phyloP scores from a whole-genome alignment of 1,140 invertebrate species.

The Hylaeus anthracinus region DNA sequence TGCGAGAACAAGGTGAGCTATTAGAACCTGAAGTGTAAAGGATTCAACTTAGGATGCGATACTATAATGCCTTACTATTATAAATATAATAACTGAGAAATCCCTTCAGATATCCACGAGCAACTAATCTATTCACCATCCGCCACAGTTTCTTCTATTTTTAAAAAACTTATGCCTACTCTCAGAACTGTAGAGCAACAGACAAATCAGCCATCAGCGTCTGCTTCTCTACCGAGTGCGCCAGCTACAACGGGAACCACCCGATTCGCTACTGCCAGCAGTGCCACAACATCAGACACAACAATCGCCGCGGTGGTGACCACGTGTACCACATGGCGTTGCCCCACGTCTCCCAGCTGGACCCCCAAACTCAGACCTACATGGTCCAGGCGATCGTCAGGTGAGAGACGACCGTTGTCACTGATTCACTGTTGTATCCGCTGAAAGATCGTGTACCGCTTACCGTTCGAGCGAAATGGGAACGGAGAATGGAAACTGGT shows the following conservation, averaged over 20 bases:
- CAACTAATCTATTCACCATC: too few relatives aligned
- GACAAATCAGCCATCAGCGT: conserved; percentile 97
- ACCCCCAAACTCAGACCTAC: conserved; percentile 94
- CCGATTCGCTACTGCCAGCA: conserved; percentile 96
- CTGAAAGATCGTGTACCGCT: conserved; percentile 43
- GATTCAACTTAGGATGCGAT: too few relatives aligned
- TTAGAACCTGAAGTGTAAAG: background rate
- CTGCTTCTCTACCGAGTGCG: conserved; percentile 98
- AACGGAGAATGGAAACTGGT: background rate
- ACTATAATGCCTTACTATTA: too few relatives aligned
- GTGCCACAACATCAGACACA: conserved; percentile 94
- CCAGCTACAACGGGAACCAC: conserved; percentile 96
- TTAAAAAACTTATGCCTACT: too few relatives aligned
- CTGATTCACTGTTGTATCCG: conserved; percentile 7
- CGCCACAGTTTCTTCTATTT: background rate
- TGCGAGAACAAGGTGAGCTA: conserved; percentile 96
- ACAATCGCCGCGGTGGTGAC: conserved; percentile 90
- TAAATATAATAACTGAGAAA: too few relatives aligned
- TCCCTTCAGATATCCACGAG: too few relatives aligned
- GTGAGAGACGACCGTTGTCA: conserved; percentile 77
- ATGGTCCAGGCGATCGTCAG: conserved; percentile 98
- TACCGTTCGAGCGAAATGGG: conserved; percentile 11
- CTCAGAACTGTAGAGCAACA: conserved; percentile 93
- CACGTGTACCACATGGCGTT: conserved; percentile 95
- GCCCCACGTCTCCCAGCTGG: conserved; percentile 92